Evolutionary conservation across 2,113 vertebrate species (phyloP), one percentile per base, ranked within the genome.

Genomic region (Phodopus roborovskii): DNA sequence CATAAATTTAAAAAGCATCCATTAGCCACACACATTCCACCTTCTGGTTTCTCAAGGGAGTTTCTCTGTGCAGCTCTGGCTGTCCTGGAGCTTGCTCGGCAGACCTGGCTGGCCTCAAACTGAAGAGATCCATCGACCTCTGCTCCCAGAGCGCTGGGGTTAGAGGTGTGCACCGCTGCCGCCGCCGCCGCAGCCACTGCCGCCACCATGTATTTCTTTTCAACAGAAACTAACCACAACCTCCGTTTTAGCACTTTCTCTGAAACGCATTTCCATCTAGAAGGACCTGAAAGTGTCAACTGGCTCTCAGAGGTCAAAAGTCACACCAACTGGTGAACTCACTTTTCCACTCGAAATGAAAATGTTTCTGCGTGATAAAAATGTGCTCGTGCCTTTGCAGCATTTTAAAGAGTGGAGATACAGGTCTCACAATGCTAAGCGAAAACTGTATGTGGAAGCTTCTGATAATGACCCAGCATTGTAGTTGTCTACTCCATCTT

Each of bases 221-320:
- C 88, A 82, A 74, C 0, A 82, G 45, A 86, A 97, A 92, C 60
- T 70, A 94, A 87, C 15, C 16, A 36, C 58, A 92, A 64, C 0
- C 58, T 30, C 79, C 4, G 39, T 88, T n/a, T 87, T 17, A 83
- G 39, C 11, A 77, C 30, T 93, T 88, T 85, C 77, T 95, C 89
- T 95, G 74, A 91, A 53, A 91, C 16, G 68, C 83, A 75, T 42
- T 92, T 88, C 42, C 79, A 88, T 73, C 90, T 86, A 95, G 50
- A 92, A 60, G 19, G 26, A 85, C 33, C 33, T 73, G 5, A 89
- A 89, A 77, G 87, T 91, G 48, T 94, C 58, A 66, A 71, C 3
- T 66, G 8, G 56, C 10, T 22, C 20, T 77, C 6, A 39, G 75
- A 36, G 28, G 39, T 89, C 39, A 97, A 88, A 95, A 95, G 77